Evolutionary conservation across 1,140 invertebrate species (phyloP).

Genomic region (Eriosoma lanigerum): DNA sequence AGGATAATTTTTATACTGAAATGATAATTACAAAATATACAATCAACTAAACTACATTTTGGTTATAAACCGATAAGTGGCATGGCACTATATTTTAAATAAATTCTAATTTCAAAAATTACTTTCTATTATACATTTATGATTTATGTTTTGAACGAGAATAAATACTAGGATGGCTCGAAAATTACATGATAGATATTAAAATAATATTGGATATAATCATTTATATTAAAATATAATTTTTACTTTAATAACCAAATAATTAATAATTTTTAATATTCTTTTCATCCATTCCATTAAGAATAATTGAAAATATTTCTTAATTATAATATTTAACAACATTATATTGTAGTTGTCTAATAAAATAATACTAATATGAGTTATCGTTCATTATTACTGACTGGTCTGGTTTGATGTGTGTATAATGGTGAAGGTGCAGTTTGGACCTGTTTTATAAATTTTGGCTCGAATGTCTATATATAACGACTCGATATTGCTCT

Average conservation of each 20-base stretch:
- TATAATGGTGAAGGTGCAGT: slow-evolving; percentile 25
- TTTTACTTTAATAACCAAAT: background rate
- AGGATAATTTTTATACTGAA: too few relatives aligned
- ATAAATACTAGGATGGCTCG: too few relatives aligned
- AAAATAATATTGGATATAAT: too few relatives aligned
- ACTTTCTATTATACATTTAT: background rate
- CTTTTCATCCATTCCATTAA: background rate
- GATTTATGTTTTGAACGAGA: background rate
- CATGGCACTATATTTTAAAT: too few relatives aligned
- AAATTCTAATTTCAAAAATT: background rate
- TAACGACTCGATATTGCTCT: background rate
- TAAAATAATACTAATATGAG: slow-evolving; percentile 11
- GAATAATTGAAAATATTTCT: background rate
- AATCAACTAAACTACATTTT: too few relatives aligned
- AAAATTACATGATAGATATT: too few relatives aligned
- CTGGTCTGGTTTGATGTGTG: slow-evolving; percentile 18
- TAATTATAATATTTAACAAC: too few relatives aligned
- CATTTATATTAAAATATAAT: background rate
- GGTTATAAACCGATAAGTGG: too few relatives aligned
- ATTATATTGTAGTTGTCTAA: background rate
- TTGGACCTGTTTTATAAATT: slow-evolving; percentile 39
- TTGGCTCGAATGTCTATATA: slow-evolving; percentile 24
- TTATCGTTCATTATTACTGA: background rate
- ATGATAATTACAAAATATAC: too few relatives aligned
- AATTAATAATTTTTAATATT: slow-evolving; percentile 17